Evolutionary conservation across 2,888 invertebrate genomes (phyloP).

Genomic region (Yponomeuta evonymella): DNA sequence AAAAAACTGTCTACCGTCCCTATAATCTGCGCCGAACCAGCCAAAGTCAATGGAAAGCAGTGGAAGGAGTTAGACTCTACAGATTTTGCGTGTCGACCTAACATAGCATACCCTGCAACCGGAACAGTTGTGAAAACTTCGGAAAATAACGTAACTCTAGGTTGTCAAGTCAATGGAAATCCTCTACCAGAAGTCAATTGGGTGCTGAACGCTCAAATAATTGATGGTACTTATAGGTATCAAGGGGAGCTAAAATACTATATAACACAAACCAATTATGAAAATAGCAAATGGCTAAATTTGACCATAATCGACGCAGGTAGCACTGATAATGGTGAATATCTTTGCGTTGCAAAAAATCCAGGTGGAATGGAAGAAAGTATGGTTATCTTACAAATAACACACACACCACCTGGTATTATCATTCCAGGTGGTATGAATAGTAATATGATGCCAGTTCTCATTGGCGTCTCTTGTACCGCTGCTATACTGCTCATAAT

Average conservation of each 20-base stretch:
- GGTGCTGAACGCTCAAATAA: conserved; percentile 80
- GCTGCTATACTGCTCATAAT: conserved; percentile 69
- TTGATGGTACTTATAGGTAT: conserved; percentile 70
- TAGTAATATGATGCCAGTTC: conserved; percentile 71
- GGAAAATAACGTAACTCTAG: conserved; percentile 81
- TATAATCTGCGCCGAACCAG: conserved; percentile 84
- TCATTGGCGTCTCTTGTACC: conserved; percentile 68
- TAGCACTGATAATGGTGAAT: conserved; percentile 81
- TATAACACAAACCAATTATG: conserved; percentile 45
- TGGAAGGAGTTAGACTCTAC: conserved; percentile 84
- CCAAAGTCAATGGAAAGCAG: conserved; percentile 78
- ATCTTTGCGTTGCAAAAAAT: conserved; percentile 88
- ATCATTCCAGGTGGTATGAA: conserved; percentile 71
- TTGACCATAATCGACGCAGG: conserved; percentile 80
- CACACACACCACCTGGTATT: conserved; percentile 54
- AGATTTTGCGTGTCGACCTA: conserved; percentile 89
- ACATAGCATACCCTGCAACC: conserved; percentile 79
- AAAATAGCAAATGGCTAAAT: conserved; percentile 78
- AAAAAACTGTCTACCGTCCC: conserved; percentile 84
- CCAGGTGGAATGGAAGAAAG: conserved; percentile 86
- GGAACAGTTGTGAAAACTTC: conserved; percentile 77
- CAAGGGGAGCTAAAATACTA: conserved; percentile 70
- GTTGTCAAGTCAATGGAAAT: conserved; percentile 84
- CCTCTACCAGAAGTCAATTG: conserved; percentile 86
- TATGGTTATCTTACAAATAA: conserved; percentile 80